A percentile compares a stretch with the other conserved stretches of the same genome.
These are phyloP conservation scores for Trinectes maculatus DNA, from an alignment of 2,113 vertebrate genomes.

Conservation along the genomic window DNA sequence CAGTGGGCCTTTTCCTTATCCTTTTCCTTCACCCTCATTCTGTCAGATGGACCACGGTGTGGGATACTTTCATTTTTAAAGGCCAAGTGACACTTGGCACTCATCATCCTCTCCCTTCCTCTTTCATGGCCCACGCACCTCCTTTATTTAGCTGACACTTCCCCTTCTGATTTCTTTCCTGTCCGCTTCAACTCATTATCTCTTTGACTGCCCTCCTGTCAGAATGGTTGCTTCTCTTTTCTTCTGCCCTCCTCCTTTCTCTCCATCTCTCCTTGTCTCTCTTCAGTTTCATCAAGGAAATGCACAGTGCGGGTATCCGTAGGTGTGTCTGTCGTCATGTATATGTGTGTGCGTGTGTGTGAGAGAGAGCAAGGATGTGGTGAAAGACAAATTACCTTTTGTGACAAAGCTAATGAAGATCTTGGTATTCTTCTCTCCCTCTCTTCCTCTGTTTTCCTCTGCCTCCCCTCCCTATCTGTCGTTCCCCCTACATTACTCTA, in stretches of 20 bases:
- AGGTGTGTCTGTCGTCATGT: slow-evolving; percentile 32
- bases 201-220: slow-evolving; percentile 35
- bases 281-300: slow-evolving; percentile 50
- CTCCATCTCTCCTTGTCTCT: slow-evolving; percentile 15
- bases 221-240: slow-evolving; percentile 26
- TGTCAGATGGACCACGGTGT: slow-evolving; percentile 3
- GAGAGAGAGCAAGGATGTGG: slow-evolving; percentile 16
- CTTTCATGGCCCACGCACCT: slow-evolving; percentile 5
- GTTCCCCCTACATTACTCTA: slow-evolving; percentile 26
- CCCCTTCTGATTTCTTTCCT: slow-evolving; percentile 36
- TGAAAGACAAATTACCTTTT: slow-evolving; percentile 63
- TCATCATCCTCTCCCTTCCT: slow-evolving; percentile 17
- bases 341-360: slow-evolving; percentile 17
- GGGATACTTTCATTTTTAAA: slow-evolving; percentile 28
- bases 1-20: slow-evolving; percentile 4
- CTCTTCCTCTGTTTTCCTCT: slow-evolving; percentile 45
- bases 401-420: slow-evolving; percentile 71
- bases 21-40: not conserved
- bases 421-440: slow-evolving; percentile 52
- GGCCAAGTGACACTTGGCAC: slow-evolving; percentile 29
- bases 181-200: slow-evolving; percentile 51
- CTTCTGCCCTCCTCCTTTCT: slow-evolving; percentile 4
- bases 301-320: slow-evolving; percentile 23
- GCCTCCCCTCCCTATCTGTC: slow-evolving; percentile 38
- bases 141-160: slow-evolving; percentile 37